Evolutionary conservation across 2,797 vertebrate species (phyloP), one percentile per base, ranked within the genome.

Genomic region (Gouania willdenowi): DNA sequence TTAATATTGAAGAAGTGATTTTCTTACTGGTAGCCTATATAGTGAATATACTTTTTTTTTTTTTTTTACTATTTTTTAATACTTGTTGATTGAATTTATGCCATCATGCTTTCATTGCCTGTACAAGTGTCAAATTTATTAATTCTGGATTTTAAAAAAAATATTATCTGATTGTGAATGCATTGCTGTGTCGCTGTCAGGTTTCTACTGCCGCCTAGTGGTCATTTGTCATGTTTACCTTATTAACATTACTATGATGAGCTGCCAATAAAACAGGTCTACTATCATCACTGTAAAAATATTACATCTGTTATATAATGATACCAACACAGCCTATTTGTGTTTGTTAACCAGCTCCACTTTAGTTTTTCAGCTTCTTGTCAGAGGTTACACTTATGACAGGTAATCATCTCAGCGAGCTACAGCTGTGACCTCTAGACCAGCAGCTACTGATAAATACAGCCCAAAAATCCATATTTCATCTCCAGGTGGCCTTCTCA

Each of bases 371-470:
- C 43, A 24, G 15, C 23, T 40, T 3, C 15, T 26, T 31, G 41
- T 41, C 64, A 45, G 66, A 67, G 65, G 62, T 81, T 46, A 11
- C 41, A 39, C 7, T 4, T 20, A 62, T 70, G 58, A 79, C 62
- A 38, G 41, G 58, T 67, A 69, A 65, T 73, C 68, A 58, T 61
- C 51, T 8, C 21, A 41, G 43, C 32, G 8, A 12, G n/a, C 2
- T 39, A 4, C 47, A 61, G 32, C 31, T 5, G 0, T 54, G 69
- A 73, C 72, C 81, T 68, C 59, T n/a, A 7, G 67, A 69, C 62
- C 55, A 46, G 35, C 6, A 30, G 22, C 43, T 36, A 12, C 32
- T 60, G 27, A 5, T 37, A 52, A 36, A 20, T 8, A 19, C 15
- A 59, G 41, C 11, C 19, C 17, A 5, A 17, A 11, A 73, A 82